These are phyloP conservation scores for Artemia sinica DNA, from an alignment of 2,888 invertebrate species.

Conservation along the genomic window DNA sequence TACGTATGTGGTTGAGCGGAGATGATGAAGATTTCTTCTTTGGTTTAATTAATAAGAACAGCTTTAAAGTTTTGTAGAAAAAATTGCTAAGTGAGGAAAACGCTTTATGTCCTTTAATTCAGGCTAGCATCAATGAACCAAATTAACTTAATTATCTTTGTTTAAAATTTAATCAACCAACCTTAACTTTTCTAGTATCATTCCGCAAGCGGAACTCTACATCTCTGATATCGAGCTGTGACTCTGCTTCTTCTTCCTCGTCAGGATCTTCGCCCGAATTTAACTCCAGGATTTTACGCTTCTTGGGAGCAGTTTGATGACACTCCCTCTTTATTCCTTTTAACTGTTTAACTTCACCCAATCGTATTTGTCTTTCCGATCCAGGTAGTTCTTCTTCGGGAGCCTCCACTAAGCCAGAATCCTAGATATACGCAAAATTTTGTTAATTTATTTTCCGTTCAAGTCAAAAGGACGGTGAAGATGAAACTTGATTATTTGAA, in stretches of 20 bases:
- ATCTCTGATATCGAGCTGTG: constrained; percentile 54
- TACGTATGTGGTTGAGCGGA: no score
- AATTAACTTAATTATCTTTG: no score
- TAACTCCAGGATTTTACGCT: constrained; percentile 52
- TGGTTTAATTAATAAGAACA: no score
- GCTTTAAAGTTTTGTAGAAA: no score
- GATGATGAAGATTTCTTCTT: no score
- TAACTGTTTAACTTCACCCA: constrained; percentile 74
- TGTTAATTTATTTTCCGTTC: no score
- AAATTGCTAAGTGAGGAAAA: no score
- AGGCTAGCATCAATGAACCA: no score
- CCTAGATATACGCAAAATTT: constrained; percentile 32
- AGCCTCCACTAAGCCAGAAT: constrained; percentile 30
- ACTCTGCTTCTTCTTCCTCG: constrained; percentile 39
- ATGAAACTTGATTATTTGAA: no score
- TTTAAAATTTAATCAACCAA: constrained; percentile 27
- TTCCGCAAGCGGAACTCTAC: constrained; percentile 69
- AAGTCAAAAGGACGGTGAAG: no score
- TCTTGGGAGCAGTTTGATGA: constrained; percentile 48
- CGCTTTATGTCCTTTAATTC: no score
- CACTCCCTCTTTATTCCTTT: constrained; percentile 56
- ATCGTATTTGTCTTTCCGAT: constrained; percentile 57
- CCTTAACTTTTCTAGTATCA: constrained; percentile 52
- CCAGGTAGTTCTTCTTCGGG: not conserved
- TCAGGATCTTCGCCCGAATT: constrained; percentile 43